A percentile compares a stretch with the other conserved stretches of the same genome.
Conservation (phyloP, 92 coral and sea anemone species). For the Anthopleura xanthogrammica region DNA sequence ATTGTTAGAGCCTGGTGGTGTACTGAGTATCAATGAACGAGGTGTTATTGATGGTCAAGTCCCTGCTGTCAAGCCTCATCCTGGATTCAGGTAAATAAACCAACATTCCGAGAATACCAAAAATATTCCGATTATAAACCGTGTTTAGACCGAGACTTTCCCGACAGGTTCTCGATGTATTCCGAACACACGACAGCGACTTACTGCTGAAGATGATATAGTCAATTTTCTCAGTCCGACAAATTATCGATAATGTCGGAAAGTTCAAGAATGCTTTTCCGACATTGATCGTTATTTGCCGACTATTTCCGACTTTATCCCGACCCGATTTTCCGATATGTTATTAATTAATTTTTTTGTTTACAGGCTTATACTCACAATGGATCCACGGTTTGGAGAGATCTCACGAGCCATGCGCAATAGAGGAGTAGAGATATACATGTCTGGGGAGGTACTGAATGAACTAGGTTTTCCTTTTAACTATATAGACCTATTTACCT, state of each 20-base stretch:
- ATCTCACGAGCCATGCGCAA: conserved; percentile 99
- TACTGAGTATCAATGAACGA: conserved; percentile 81
- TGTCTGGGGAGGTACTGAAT: conserved; percentile 73
- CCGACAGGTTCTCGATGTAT: background rate
- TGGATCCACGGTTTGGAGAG: conserved; percentile 95
- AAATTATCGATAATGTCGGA: background rate
- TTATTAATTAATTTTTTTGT: background rate
- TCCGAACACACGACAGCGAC: background rate
- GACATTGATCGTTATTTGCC: too few relatives aligned
- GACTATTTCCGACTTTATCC: too few relatives aligned
- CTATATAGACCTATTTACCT: too few relatives aligned
- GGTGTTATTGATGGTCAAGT: conserved; percentile 94
- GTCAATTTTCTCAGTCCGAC: background rate
- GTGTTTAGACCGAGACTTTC: background rate
- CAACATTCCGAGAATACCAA: background rate
- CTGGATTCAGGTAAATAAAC: conserved; percentile 78
- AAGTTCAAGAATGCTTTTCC: too few relatives aligned
- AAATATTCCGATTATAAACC: background rate
- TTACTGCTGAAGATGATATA: too few relatives aligned
- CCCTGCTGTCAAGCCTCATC: conserved; percentile 89
- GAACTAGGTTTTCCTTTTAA: background rate
- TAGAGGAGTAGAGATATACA: conserved; percentile 91
- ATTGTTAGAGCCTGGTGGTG: conserved; percentile 89
- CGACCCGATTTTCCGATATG: background rate
- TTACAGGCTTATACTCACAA: conserved; percentile 77